Conservation (phyloP, 1,140 invertebrate species). For the Vanessa tameamea region DNA sequence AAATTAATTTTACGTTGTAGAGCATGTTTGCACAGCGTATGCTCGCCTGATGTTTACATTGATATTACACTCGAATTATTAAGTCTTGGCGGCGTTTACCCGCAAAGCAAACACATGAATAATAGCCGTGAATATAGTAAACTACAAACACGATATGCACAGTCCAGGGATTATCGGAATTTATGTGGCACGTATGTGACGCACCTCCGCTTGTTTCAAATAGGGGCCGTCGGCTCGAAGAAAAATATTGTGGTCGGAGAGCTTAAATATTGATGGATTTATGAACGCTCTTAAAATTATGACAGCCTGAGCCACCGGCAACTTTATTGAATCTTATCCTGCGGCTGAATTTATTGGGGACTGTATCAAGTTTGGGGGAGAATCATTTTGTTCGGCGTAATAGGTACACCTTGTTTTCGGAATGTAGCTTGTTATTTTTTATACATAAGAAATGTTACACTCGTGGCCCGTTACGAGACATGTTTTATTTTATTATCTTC, state of each 20-base stretch:
- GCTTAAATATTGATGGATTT: constrained; percentile 80
- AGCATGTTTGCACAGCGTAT: constrained; percentile 31
- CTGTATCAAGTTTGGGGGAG: constrained; percentile 60
- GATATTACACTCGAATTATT: constrained; percentile 71
- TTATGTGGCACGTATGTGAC: constrained; percentile 77
- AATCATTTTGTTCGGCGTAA: constrained; percentile 60
- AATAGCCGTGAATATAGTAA: constrained; percentile 70
- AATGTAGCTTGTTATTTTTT: constrained; percentile 42
- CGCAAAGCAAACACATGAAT: constrained; percentile 75
- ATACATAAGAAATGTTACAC: constrained; percentile 29
- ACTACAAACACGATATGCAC: constrained; percentile 63
- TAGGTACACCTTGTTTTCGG: constrained; percentile 49
- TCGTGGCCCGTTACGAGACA: constrained; percentile 15
- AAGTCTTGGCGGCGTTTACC: constrained; percentile 71
- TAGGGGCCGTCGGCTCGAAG: constrained; percentile 54
- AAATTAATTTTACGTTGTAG: constrained; percentile 35
- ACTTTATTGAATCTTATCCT: constrained; percentile 79
- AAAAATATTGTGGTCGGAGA: constrained; percentile 76
- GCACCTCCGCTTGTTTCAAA: constrained; percentile 63
- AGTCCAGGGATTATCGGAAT: constrained; percentile 75
- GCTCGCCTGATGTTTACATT: constrained; percentile 52
- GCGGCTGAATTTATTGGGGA: constrained; percentile 68
- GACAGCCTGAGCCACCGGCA: constrained; percentile 69
- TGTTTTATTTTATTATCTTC: constrained; percentile 21
- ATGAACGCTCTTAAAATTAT: constrained; percentile 78